Percentiles rank a stretch among this genome's conserved stretches.
These are phyloP conservation scores for Ctena decussata DNA, from an alignment of 2,888 invertebrate genomes.

Conservation along the genomic window DNA sequence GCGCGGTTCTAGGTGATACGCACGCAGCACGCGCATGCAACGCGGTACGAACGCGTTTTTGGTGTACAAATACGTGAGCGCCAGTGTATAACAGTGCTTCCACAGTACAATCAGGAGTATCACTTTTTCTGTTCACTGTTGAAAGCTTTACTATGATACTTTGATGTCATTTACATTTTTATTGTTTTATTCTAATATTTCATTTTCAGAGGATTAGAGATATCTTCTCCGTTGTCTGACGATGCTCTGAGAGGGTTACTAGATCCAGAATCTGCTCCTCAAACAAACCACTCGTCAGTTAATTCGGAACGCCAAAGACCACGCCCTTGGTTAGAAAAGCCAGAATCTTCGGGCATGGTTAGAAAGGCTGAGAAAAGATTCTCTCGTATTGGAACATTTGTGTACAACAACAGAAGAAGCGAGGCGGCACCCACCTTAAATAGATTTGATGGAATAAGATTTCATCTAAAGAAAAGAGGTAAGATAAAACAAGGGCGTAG, in stretches of 20 bases:
- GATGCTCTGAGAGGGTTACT: slow-evolving; percentile 44
- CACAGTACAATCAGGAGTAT: too few relatives aligned
- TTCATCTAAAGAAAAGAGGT: slow-evolving; percentile 64
- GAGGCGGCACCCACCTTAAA: slow-evolving; percentile 48
- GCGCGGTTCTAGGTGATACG: too few relatives aligned
- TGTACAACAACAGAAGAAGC: slow-evolving; percentile 39
- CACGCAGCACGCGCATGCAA: too few relatives aligned
- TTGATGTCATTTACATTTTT: too few relatives aligned
- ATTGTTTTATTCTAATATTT: neutral
- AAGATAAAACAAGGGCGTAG: too few relatives aligned
- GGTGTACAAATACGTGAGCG: too few relatives aligned
- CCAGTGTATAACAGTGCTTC: too few relatives aligned
- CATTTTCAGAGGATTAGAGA: slow-evolving; percentile 57
- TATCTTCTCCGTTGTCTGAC: slow-evolving; percentile 55
- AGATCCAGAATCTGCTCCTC: neutral
- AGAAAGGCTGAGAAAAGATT: slow-evolving; percentile 46
- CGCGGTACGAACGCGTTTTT: too few relatives aligned
- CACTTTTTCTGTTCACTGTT: too few relatives aligned
- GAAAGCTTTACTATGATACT: too few relatives aligned
- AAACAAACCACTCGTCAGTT: neutral
- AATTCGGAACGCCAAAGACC: neutral
- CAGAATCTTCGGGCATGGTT: neutral
- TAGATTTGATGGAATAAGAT: slow-evolving; percentile 61
- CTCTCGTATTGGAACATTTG: slow-evolving; percentile 39
- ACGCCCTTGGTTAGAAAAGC: slow-evolving; percentile 46